Conservation (phyloP, 64 coral and sea anemone genomes). For the Anthopleura sola region DNA sequence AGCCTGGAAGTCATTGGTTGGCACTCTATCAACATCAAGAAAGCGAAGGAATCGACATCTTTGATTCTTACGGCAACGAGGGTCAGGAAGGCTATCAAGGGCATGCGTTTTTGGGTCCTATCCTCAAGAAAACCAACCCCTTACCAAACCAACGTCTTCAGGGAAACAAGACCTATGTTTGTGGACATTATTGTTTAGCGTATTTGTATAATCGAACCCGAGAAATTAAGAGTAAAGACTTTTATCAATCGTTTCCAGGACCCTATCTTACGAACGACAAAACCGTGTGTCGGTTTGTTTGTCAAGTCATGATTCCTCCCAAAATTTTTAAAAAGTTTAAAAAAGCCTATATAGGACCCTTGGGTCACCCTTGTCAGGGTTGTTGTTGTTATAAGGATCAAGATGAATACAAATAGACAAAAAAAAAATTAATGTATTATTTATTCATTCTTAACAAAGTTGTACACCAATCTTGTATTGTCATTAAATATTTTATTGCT, state of each 20-base stretch:
- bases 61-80: neutral
- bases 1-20: constrained; percentile 6
- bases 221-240: neutral
- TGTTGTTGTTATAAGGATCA: constrained; percentile 7
- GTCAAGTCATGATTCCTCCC: constrained; percentile 12
- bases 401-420: neutral
- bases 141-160: neutral
- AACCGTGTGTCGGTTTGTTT: neutral
- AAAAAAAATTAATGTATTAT: neutral
- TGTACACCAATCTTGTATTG: neutral
- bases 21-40: neutral
- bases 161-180: constrained; percentile 2
- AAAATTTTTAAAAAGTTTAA: constrained; percentile 3
- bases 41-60: neutral
- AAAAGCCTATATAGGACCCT: neutral
- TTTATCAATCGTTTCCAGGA: neutral
- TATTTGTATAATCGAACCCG: neutral
- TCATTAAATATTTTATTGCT: neutral
- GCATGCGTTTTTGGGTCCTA: neutral
- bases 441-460: neutral
- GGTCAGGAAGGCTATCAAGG: neutral
- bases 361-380: neutral
- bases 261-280: constrained; percentile 7
- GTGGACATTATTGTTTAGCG: constrained; percentile 10
- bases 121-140: neutral